Conservation (phyloP, 2,113 vertebrate species). For the Triplophysa rosa region DNA sequence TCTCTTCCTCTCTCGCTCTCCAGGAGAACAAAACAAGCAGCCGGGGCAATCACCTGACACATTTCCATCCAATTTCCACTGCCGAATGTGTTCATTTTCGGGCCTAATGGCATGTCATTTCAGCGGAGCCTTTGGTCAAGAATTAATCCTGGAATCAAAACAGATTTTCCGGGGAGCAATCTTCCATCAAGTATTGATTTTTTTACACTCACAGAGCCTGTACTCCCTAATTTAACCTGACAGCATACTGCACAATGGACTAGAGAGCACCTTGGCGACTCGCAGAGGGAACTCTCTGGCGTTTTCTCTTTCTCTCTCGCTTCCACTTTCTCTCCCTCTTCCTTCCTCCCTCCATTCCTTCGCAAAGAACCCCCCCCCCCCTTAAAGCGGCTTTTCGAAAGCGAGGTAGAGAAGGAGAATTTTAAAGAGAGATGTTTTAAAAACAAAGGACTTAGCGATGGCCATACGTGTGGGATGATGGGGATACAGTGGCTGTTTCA, state of each 20-base stretch:
- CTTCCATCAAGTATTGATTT: slow-evolving; percentile 99
- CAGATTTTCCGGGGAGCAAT: slow-evolving; percentile 99
- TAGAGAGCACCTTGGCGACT: slow-evolving; percentile 96
- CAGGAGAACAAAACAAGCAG: slow-evolving; percentile 88
- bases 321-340: slow-evolving; percentile 50
- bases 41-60: slow-evolving; percentile 97
- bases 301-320: slow-evolving; percentile 45
- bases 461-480: not conserved
- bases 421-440: slow-evolving; percentile 61
- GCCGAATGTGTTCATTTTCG: slow-evolving; percentile 99
- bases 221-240: slow-evolving; percentile 99
- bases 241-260: slow-evolving; percentile 98
- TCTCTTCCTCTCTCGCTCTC: slow-evolving; percentile 72
- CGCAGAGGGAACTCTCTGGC: slow-evolving; percentile 83
- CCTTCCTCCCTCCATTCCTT: slow-evolving; percentile 43
- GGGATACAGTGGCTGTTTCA: slow-evolving; percentile 71
- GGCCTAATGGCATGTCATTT: slow-evolving; percentile 99
- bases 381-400: slow-evolving; percentile 66
- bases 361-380: slow-evolving; percentile 6
- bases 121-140: slow-evolving; percentile 93
- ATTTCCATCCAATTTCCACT: slow-evolving; percentile 99
- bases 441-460: slow-evolving; percentile 74
- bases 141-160: slow-evolving; percentile 99
- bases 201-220: slow-evolving; percentile 99
- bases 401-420: slow-evolving; percentile 67